These are phyloP conservation scores for Drosophila nr. medialis DNA, from an alignment of 2,888 invertebrate species.

Conservation along the genomic window DNA sequence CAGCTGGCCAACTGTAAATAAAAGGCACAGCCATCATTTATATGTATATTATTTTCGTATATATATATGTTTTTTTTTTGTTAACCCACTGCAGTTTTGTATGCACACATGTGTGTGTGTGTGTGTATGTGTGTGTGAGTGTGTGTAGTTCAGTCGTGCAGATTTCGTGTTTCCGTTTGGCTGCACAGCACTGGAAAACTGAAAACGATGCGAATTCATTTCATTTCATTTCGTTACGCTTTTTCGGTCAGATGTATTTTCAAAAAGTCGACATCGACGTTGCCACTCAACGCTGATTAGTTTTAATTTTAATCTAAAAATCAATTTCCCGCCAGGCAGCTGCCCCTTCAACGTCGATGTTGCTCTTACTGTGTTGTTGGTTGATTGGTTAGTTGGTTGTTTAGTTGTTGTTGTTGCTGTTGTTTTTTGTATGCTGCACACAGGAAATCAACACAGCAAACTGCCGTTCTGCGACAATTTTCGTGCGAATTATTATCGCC, in stretches of 20 bases:
- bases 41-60: conserved; percentile 48
- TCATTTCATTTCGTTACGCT: conserved; percentile 78
- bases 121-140: conserved; percentile 8
- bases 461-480: conserved; percentile 66
- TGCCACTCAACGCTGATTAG: conserved; percentile 81
- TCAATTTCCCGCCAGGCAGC: conserved; percentile 79
- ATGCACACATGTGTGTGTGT: conserved; percentile 3
- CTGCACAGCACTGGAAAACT: conserved; percentile 60
- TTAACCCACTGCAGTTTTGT: conserved; percentile 51
- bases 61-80: background rate
- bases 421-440: conserved; percentile 64
- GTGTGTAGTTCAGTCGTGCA: conserved; percentile 52
- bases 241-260: conserved; percentile 79
- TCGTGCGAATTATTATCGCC: conserved; percentile 73
- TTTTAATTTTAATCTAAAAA: conserved; percentile 83
- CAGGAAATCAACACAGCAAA: conserved; percentile 80
- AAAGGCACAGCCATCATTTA: conserved; percentile 75
- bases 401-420: conserved; percentile 32
- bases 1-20: conserved; percentile 74
- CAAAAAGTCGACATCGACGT: conserved; percentile 52
- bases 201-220: conserved; percentile 66
- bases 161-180: conserved; percentile 75
- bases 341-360: conserved; percentile 25
- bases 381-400: conserved; percentile 4
- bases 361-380: conserved; percentile 16